Evolutionary conservation across 2,888 invertebrate genomes (phyloP).

Genomic region (Diaphora mendica): DNA sequence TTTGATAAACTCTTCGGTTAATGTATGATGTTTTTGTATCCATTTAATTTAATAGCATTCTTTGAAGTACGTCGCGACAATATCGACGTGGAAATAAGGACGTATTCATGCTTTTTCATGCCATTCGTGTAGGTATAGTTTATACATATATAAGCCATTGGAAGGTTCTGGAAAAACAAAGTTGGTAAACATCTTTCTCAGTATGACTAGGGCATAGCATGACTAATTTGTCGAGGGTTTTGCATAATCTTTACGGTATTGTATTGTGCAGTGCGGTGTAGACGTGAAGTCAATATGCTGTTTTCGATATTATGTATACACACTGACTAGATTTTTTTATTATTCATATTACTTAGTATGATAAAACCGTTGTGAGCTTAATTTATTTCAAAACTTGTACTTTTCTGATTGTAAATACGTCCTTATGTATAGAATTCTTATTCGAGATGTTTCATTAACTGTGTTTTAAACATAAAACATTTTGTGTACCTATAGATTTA

Average conservation of each 20-base stretch:
- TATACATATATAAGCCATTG: neutral
- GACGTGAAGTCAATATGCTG: neutral
- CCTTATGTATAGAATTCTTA: neutral
- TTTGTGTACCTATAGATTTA: too few relatives aligned
- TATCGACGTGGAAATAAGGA: neutral
- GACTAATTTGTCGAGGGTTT: neutral
- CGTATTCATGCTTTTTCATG: constrained; percentile 6
- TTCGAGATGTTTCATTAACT: neutral
- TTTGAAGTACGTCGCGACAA: neutral
- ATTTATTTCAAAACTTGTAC: neutral
- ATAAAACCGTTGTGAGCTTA: neutral
- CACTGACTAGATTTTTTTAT: neutral
- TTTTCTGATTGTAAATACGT: constrained; percentile 1
- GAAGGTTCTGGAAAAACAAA: neutral
- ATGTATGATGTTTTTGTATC: neutral
- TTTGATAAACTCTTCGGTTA: constrained; percentile 98
- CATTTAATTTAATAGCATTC: neutral
- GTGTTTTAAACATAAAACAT: constrained; percentile 10
- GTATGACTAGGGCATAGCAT: neutral
- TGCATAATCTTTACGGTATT: neutral
- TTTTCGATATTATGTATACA: neutral
- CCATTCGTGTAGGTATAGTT: neutral
- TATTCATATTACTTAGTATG: neutral
- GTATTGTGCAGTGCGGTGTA: neutral
- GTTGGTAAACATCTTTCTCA: neutral